Base-by-base conservation (phyloP, 2,888 invertebrate genomes). In the Bugulina stolonifera region DNA sequence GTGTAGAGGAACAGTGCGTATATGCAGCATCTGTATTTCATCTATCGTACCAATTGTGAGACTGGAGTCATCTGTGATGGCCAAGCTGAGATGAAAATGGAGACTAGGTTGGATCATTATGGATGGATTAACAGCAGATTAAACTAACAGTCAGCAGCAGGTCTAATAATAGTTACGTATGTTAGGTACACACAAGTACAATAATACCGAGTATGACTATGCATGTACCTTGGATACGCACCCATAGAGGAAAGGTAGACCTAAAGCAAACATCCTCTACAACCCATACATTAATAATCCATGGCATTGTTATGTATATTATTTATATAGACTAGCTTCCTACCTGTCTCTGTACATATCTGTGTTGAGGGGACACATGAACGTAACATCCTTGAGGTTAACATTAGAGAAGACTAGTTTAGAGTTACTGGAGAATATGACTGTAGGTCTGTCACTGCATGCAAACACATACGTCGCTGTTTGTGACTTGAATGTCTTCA, bases 391-490 rank as follows among this genome's bases (percentile, higher is more conserved):
- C 74, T 84, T 83, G 73, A 87, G 76, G 78, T 87, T 96, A 0
- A 96, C 97, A 85, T 97, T 98, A n/a, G 96, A 96, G 86, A 97
- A 97, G 1, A 97, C 96, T 43, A 97, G 88, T 85, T 97, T 97
- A 84, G 96, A 94, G 86, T 97, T 97, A n/a, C 95, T 95, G 70
- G 96, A 97, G 87, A 98, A 99, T 77, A 99, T 97, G 22, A 99
- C 98, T 0, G 98, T 97, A 0, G 98, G 98, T 71, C 98, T 89
- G 85, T 99, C 98, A 0, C 96, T 97, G 84, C 99, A 99, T 29
- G 97, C 99, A 87, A 99, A 99, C 52, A 99, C 96, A 84, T 97
- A 98, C 23, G 93, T 93, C 0, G 95, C 95, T n/a, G 83, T 81
- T 34, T 82, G 76, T 1, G 83, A 83, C 72, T 77, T 78, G 77